A percentile compares a stretch with the other conserved stretches of the same genome.
Conservation (phyloP, 2,113 vertebrate species). For the Fukomys damarensis region DNA sequence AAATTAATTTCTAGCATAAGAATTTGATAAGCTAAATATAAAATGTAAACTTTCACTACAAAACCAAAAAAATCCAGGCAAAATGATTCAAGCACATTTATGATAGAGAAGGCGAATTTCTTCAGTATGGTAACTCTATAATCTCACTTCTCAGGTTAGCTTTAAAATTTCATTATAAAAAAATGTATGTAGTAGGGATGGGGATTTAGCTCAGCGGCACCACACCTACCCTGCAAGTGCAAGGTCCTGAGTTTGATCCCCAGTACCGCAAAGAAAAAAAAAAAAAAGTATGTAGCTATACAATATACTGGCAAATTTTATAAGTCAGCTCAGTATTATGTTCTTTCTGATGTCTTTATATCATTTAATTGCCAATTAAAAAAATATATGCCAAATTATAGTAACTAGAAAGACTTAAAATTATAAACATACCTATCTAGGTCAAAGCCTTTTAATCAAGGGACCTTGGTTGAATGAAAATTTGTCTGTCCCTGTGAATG, state of each 20-base stretch:
- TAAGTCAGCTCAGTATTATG: background rate
- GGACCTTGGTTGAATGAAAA: background rate
- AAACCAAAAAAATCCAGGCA: conserved; percentile 1
- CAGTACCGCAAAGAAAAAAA: background rate
- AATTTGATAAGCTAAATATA: background rate
- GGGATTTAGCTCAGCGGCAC: too few species aligned
- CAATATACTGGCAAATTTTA: background rate
- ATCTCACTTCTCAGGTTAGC: background rate
- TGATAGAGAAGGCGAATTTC: background rate
- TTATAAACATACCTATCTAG: background rate
- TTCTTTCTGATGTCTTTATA: background rate
- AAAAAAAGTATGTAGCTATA: background rate
- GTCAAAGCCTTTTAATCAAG: background rate
- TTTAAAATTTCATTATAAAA: background rate
- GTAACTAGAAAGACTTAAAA: background rate
- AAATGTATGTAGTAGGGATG: too few species aligned
- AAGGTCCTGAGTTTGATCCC: too few species aligned
- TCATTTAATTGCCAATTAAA: background rate
- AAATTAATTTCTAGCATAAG: background rate
- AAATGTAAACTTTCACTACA: conserved; percentile 1
- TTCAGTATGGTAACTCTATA: background rate
- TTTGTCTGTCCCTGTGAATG: background rate
- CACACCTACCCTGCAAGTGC: too few species aligned
- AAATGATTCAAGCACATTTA: background rate
- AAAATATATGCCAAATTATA: background rate